These are phyloP conservation scores for Synanthedon formicaeformis DNA, from an alignment of 2,888 invertebrate genomes.

Conservation along the genomic window DNA sequence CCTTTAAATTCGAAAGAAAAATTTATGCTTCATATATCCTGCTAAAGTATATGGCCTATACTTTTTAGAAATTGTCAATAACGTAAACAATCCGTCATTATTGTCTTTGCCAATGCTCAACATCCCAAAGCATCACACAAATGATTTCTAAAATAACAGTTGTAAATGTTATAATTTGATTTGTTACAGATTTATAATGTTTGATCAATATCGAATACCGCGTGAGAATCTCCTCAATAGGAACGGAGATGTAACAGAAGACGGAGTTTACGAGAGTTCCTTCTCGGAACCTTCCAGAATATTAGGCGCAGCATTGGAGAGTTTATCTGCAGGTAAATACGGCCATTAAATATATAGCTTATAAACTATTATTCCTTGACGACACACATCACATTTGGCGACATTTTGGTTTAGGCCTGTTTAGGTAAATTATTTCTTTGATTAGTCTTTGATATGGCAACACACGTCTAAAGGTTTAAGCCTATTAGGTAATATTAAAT, in stretches of 20 bases:
- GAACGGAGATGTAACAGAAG: conserved; percentile 88
- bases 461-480: no score
- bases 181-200: conserved; percentile 80
- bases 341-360: neutral
- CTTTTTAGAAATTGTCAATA: no score
- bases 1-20: no score
- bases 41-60: no score
- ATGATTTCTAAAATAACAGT: neutral
- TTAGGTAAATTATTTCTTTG: no score
- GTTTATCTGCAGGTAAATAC: conserved; percentile 80
- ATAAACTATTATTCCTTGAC: neutral
- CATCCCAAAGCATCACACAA: no score
- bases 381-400: no score
- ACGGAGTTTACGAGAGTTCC: conserved; percentile 90
- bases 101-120: no score
- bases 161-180: neutral
- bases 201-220: conserved; percentile 89
- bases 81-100: no score
- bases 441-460: no score
- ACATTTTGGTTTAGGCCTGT: neutral
- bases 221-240: conserved; percentile 86
- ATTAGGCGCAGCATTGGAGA: conserved; percentile 87
- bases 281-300: conserved; percentile 89
- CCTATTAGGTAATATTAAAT: no score
- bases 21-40: no score